These are phyloP conservation scores for Euura lappo DNA, from an alignment of 1,140 invertebrate species.

Conservation along the genomic window DNA sequence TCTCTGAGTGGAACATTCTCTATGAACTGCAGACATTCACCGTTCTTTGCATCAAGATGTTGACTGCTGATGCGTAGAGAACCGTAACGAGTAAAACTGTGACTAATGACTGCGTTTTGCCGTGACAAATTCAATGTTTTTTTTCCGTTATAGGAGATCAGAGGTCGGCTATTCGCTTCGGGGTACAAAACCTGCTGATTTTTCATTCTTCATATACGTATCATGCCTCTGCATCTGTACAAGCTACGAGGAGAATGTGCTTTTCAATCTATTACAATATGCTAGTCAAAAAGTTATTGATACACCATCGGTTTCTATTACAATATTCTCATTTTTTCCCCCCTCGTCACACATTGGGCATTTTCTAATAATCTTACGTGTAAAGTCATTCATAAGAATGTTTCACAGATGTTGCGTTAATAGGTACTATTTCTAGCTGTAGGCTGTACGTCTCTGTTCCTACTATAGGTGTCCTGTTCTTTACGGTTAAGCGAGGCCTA, in stretches of 20 bases:
- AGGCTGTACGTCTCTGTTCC: slow-evolving; percentile 15
- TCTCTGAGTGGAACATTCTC: neutral
- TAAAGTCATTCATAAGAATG: slow-evolving; percentile 15
- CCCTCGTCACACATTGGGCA: neutral
- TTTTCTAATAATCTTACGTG: slow-evolving; percentile 19
- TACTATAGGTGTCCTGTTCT: slow-evolving; percentile 8
- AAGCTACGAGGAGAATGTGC: neutral
- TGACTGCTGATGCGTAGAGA: neutral
- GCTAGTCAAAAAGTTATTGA: neutral
- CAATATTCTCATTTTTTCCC: slow-evolving; percentile 25
- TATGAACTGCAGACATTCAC: neutral
- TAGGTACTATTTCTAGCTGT: slow-evolving; percentile 17
- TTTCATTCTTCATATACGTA: neutral
- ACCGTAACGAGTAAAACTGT: slow-evolving; percentile 2
- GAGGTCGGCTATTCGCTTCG: slow-evolving; percentile 1
- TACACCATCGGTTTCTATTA: slow-evolving; percentile 10
- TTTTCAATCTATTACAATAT: slow-evolving; percentile 18
- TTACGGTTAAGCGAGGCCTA: slow-evolving; percentile 23
- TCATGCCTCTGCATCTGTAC: no score
- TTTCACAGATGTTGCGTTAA: slow-evolving; percentile 12
- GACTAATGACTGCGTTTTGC: slow-evolving; percentile 3
- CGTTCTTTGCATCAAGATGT: neutral
- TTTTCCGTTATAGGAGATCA: neutral
- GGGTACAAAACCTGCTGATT: slow-evolving; percentile 5
- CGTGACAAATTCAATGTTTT: neutral